Base-by-base conservation (phyloP, 2,888 invertebrate genomes). In the Monochamus alternatus region DNA sequence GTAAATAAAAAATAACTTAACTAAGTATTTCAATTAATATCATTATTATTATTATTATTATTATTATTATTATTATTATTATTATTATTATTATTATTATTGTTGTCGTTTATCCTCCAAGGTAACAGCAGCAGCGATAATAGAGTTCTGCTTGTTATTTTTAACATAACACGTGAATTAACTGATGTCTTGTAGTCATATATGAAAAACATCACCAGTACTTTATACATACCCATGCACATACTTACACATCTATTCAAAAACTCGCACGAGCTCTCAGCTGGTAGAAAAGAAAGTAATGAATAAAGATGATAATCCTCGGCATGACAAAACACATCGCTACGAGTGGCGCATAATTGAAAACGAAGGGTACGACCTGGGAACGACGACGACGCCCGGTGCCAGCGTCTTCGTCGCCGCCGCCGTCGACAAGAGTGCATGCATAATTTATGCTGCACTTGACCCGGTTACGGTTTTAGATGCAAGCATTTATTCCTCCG, bases 271-370 rank as follows among this genome's bases (percentile, higher is more conserved):
- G 55, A 55, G 55, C 14, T 14, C 55, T 55, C 55, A 14, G 7
- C 52, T 32, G 32, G 12, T n/a, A n/a, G 73, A 77, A 80, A 75
- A 71, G 75, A 71, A 75, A 74, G 71, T 81, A 77, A 81, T 82
- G 79, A 82, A 83, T 83, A 81, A 80, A 78, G 80, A 82, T 77
- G 78, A 76, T 80, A 82, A 80, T 82, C 78, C 80, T 73, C 73
- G 76, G 80, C 80, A 81, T 81, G 80, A 78, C 80, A 82, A 80
- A 82, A 81, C 79, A 82, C 81, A 78, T 80, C 69, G 77, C 77
- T 67, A 73, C 60, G 60, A 72, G 81, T 78, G 74, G 74, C 70
- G 66, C 72, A 73, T 82, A 81, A 81, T 81, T 82, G 83, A 76
- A 82, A 77, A 78, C 74, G 69, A n/a, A 78, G 77, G 75, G 66